These are phyloP conservation scores for Gisinianus flammeolus DNA, from an alignment of 2,888 invertebrate genomes.

Conservation along the genomic window DNA sequence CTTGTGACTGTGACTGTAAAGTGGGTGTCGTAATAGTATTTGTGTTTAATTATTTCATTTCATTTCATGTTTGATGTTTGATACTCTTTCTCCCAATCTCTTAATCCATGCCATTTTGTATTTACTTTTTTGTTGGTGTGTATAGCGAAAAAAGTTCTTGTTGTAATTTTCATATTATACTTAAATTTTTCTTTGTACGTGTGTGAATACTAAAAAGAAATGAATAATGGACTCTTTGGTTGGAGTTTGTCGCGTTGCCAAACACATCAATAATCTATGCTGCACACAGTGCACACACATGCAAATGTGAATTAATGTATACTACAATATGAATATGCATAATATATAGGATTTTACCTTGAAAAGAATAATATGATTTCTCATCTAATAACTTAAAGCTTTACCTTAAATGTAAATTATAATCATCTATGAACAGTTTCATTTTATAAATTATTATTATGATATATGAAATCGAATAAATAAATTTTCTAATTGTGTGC, in stretches of 20 bases:
- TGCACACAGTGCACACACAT: not conserved
- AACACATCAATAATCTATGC: conserved; percentile 6
- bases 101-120: not conserved
- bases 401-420: not conserved
- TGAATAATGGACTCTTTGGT: not conserved
- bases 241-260: conserved; percentile 7
- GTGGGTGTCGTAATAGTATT: not conserved
- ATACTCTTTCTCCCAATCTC: not conserved
- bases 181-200: not conserved
- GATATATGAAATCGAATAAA: conserved; percentile 8
- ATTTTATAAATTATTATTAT: not conserved
- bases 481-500: conserved; percentile 15
- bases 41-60: conserved; percentile 2
- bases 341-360: not conserved
- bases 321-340: no score
- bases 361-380: conserved; percentile 7
- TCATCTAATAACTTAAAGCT: not conserved
- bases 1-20: no score
- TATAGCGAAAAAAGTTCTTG: conserved; percentile 10
- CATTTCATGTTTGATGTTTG: not conserved
- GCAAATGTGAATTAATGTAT: not conserved
- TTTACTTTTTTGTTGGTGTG: not conserved
- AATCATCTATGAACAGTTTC: not conserved
- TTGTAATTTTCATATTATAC: not conserved
- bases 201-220: not conserved